phyloP scores from a whole-genome alignment of 2,888 invertebrate species.

The Urechis unicinctus region DNA sequence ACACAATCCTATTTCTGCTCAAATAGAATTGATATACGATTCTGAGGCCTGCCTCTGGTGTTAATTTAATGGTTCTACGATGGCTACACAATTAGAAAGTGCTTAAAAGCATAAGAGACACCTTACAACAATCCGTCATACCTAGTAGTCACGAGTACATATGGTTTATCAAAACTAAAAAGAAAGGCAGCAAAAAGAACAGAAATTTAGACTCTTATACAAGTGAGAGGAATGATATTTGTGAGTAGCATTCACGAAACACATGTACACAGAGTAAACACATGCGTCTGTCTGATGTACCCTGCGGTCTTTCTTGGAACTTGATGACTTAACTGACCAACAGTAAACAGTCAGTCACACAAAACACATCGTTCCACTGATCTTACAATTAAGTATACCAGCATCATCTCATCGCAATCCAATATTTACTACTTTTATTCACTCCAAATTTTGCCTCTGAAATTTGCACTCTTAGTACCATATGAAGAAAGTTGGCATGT shows the following conservation, averaged over 20 bases:
- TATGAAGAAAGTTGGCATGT: too few species aligned
- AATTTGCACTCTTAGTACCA: conserved; percentile 98
- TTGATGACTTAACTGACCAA: too few species aligned
- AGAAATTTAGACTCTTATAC: too few species aligned
- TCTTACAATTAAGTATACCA: conserved; percentile 52
- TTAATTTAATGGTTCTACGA: too few species aligned
- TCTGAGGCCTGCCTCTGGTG: conserved; percentile 99
- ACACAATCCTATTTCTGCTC: too few species aligned
- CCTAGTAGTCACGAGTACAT: too few species aligned
- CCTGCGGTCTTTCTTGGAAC: too few species aligned
- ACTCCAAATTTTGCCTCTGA: conserved; percentile 93
- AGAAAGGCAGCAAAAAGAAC: too few species aligned
- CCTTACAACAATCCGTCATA: too few species aligned
- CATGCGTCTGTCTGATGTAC: neutral
- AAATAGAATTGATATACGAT: conserved; percentile 99
- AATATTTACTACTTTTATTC: conserved; percentile 99
- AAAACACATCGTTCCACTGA: neutral
- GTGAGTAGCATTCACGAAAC: neutral
- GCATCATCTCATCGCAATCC: conserved; percentile 97
- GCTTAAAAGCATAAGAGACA: conserved; percentile 99
- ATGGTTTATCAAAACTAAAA: too few species aligned
- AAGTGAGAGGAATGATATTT: too few species aligned
- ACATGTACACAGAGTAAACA: neutral
- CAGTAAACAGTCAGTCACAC: neutral
- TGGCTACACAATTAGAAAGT: conserved; percentile 99